Percentiles rank a stretch among this genome's conserved stretches.
These are phyloP conservation scores for Furnarius figulus DNA, from an alignment of 2,113 vertebrate species.

Conservation along the genomic window DNA sequence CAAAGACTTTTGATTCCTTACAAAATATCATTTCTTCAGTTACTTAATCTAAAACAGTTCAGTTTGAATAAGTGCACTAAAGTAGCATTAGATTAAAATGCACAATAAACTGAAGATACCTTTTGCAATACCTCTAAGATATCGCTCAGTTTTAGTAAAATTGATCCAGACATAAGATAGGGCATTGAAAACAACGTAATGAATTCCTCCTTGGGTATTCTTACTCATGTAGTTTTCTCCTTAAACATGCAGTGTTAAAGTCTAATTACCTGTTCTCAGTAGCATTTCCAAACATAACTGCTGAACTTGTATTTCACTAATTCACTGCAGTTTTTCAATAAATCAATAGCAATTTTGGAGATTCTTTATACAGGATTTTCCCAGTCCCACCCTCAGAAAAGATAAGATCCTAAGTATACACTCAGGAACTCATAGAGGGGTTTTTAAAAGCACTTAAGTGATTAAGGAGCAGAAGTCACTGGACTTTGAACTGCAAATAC, in stretches of 20 bases:
- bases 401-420: not conserved
- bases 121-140: not conserved
- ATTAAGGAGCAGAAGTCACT: not conserved
- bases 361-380: not conserved
- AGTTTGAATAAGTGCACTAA: not conserved
- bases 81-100: not conserved
- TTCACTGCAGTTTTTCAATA: not conserved
- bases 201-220: not conserved
- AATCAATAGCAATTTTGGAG: not conserved
- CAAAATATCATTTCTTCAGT: not conserved
- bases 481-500: slow-evolving; percentile 42
- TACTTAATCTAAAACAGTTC: not conserved
- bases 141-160: not conserved
- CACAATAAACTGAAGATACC: not conserved
- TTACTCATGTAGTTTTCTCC: not conserved
- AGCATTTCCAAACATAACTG: not conserved
- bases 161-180: not conserved
- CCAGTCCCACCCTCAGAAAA: not conserved
- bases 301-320: not conserved
- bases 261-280: not conserved
- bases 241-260: not conserved
- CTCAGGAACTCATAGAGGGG: not conserved
- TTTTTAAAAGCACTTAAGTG: not conserved
- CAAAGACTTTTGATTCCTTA: not conserved
- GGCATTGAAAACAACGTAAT: not conserved